These are phyloP conservation scores for Neotoxoptera formosana DNA, from an alignment of 1,140 invertebrate species.

Conservation along the genomic window DNA sequence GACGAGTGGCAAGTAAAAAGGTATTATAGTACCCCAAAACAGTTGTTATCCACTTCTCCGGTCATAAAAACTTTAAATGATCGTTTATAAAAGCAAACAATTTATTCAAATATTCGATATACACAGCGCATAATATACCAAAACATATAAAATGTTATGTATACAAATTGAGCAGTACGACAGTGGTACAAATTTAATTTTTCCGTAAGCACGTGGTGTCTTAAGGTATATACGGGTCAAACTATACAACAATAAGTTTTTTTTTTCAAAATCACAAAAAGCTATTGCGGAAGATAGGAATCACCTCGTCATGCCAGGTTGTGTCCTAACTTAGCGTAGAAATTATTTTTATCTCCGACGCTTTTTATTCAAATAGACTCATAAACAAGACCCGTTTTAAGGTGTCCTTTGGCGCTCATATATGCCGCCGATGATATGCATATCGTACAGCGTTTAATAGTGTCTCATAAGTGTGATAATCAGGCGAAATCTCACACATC, in stretches of 20 bases:
- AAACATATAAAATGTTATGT: neutral
- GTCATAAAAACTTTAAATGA: neutral
- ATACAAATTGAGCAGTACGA: neutral
- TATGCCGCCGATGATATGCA: neutral
- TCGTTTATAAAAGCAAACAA: neutral
- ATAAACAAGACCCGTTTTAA: neutral
- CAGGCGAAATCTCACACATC: neutral
- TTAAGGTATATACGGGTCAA: neutral
- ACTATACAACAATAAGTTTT: neutral
- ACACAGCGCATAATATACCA: too few species aligned
- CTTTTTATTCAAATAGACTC: neutral
- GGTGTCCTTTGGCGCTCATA: neutral
- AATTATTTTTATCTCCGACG: neutral
- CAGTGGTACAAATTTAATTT: neutral
- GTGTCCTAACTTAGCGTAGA: neutral
- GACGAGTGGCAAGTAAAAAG: neutral
- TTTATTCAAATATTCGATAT: too few species aligned
- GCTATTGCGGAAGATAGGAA: neutral
- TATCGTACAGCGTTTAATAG: neutral
- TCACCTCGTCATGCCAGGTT: neutral
- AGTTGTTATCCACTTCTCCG: neutral
- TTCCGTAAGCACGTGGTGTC: neutral
- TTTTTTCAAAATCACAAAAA: neutral
- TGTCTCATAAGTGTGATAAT: neutral
- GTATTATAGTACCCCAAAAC: neutral